Percentiles rank a stretch among this genome's conserved stretches.
Evolutionary conservation across 2,888 invertebrate species (phyloP).

Genomic region (Dysmachus trigonus): DNA sequence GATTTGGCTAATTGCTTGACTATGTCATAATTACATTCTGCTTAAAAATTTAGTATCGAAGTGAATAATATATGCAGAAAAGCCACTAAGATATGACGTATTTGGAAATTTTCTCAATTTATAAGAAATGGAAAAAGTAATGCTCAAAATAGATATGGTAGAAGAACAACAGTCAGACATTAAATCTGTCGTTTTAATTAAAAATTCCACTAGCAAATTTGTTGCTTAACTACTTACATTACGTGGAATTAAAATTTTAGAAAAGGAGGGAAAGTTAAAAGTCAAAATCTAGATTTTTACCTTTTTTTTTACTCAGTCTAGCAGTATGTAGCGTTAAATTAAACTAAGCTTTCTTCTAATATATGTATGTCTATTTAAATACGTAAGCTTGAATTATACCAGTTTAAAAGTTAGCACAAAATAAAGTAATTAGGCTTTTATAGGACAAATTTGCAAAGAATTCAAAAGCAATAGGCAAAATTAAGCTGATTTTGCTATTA

Average conservation of each 20-base stretch:
- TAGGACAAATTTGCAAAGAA: not conserved
- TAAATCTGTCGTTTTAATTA: not conserved
- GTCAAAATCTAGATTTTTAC: not conserved
- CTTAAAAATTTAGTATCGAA: not conserved
- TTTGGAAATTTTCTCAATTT: not conserved
- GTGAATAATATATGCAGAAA: not conserved
- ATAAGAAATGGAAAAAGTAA: not conserved
- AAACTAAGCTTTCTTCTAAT: not conserved
- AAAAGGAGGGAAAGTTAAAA: not conserved
- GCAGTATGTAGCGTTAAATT: not conserved
- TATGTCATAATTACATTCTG: not conserved
- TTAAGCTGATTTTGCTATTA: not conserved
- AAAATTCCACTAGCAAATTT: not conserved
- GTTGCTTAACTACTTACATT: not conserved
- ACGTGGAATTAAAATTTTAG: not conserved
- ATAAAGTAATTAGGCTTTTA: not conserved
- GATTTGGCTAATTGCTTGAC: not conserved
- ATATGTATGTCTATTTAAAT: not conserved
- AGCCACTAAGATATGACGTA: not conserved
- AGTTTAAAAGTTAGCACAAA: not conserved
- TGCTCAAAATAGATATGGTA: not conserved
- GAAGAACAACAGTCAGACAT: not conserved
- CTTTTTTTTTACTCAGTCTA: not conserved
- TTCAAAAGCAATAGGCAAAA: not conserved
- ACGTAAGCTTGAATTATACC: not conserved